phyloP scores from a whole-genome alignment of 2,797 vertebrate genomes.

The Liasis olivaceus region DNA sequence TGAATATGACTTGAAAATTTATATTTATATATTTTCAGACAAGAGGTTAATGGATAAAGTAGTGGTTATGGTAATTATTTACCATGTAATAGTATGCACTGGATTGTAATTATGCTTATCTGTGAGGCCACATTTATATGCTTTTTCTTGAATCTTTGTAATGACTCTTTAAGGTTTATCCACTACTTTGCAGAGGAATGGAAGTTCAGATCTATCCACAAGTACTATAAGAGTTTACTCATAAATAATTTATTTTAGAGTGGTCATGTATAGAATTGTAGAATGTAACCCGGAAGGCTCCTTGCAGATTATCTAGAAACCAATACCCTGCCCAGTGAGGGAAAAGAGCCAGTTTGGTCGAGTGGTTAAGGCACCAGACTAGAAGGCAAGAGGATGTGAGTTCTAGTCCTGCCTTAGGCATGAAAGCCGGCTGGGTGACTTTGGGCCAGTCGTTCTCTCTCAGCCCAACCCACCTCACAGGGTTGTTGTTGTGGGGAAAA shows the following conservation, averaged over 20 bases:
- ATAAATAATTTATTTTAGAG: not conserved
- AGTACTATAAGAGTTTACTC: not conserved
- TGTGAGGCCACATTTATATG: not conserved
- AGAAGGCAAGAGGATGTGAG: too few relatives aligned
- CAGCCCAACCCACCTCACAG: too few relatives aligned
- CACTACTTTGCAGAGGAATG: conserved; percentile 19
- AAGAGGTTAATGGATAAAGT: not conserved
- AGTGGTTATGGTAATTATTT: not conserved
- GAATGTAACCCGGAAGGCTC: not conserved
- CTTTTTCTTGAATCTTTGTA: conserved; percentile 23
- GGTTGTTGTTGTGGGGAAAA: too few relatives aligned
- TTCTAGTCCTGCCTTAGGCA: too few relatives aligned
- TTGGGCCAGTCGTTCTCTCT: too few relatives aligned
- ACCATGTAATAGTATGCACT: not conserved
- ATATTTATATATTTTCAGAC: not conserved
- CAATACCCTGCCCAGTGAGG: not conserved
- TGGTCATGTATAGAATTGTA: not conserved
- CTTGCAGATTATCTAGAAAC: not conserved
- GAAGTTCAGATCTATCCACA: not conserved
- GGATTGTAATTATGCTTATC: not conserved
- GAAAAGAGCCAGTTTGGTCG: not conserved
- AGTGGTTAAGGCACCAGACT: too few relatives aligned
- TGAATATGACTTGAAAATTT: not conserved
- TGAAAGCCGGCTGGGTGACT: too few relatives aligned
- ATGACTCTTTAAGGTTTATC: conserved; percentile 45